Base-by-base conservation (phyloP, 1,140 invertebrate species). In the Drosophila ohnishii region DNA sequence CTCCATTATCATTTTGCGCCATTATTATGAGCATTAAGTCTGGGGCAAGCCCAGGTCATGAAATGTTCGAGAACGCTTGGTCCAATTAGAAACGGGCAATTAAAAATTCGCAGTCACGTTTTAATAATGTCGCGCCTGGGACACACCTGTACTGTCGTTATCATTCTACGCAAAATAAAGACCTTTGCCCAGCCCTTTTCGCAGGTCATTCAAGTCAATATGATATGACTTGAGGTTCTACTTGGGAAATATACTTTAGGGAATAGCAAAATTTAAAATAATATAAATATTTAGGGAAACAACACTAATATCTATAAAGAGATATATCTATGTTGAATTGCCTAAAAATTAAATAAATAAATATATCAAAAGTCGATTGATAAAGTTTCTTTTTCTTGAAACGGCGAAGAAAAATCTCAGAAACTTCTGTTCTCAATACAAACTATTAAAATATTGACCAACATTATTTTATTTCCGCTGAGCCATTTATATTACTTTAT, bases 31-130 rank as follows among this genome's bases (percentile, higher is more conserved):
- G 44, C 19, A 16, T 50, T 61, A 51, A n/a, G 50, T 39, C 48
- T 14, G 19, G 7, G 51, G 1, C 44, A 48, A 58, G 34, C 65
- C 66, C 42, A 48, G 34, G 19, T 16, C 40, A 28, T 69, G 30
- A 34, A 45, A 39, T 22, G 42, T 32, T 50, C 32, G 61, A 25
- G 34, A 58, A 39, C 34, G 55, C 34, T 62, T 61, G 57, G 48
- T 53, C 57, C 73, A 78, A 79, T 76, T 78, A 75, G 58, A 67
- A 67, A 72, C 34, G 66, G 75, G 47, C 83, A 71, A 87, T 87
- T 87, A 83, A 61, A 79, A 83, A 76, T 79, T 82, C 57, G 63
- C 66, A 79, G 83, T 64, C 83, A 82, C 83, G 71, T 82, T 79
- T 76, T 82, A 73, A 77, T 77, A 86, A 86, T 79, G 75, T 44